Base-by-base conservation (phyloP, 1,140 invertebrate genomes). In the Sycophila sp. region DNA sequence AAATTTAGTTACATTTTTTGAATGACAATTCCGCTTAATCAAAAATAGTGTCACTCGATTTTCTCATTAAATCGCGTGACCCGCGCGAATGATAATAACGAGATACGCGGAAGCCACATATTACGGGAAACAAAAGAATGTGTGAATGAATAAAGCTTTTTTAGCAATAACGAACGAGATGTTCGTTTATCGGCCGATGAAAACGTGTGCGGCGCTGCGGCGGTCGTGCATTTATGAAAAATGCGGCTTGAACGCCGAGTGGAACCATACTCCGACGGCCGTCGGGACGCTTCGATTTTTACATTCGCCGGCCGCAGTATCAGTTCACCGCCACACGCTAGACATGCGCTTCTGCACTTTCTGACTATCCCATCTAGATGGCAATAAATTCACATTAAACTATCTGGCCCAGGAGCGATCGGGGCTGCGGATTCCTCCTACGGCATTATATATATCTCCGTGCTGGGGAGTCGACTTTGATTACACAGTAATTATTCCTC, bases 371-470 rank as follows among this genome's bases (percentile, higher is more conserved):
- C 79, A 83, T 85, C 84, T 81, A 79, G 82, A 85, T 85, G 77
- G 81, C 79, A 83, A 85, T 85, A 85, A 84, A 85, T 85, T 82
- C 82, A 85, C 82, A 85, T 85, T 85, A 85, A 85, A 83, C 83
- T 85, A 85, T 85, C 82, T 81, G 77, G n/a, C 76, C 71, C 72
- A 70, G 73, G 70, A 34, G 49, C 34, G 58, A 69, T 70, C 51
- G 68, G 22, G 34, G 38, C 19, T 47, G 34, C 28, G 58, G 36
- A 56, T 60, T 62, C 19, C 17, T 24, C 38, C 40, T 38, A 5
- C 26, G 15, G 19, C 19, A 5, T 49, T 64, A 64, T 51, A 51
- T 24, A n/a, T n/a, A n/a, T n/a, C n/a, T n/a, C n/a, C n/a, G n/a
- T n/a, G n/a, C 36, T 17, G 32, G 55, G 24, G 19, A 55, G 58